phyloP scores from a whole-genome alignment of 2,888 invertebrate genomes.

The Glomeris marginata region DNA sequence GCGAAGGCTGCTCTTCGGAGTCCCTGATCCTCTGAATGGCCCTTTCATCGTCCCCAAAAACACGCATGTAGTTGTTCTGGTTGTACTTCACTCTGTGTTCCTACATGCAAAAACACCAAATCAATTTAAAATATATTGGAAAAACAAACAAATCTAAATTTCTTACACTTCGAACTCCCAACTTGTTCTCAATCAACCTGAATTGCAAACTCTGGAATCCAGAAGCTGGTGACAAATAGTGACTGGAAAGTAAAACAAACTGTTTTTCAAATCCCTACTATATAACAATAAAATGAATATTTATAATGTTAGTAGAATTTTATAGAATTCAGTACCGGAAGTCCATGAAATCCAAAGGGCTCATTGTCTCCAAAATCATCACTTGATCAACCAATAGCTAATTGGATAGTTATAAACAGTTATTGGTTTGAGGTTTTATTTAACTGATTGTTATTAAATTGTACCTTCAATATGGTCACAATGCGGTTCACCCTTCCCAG shows the following conservation, averaged over 20 bases:
- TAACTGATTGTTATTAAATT: too few species aligned
- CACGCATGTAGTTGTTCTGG: slow-evolving; percentile 67
- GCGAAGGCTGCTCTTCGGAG: slow-evolving; percentile 70
- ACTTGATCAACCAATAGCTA: slow-evolving; percentile 94
- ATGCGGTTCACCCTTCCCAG: slow-evolving; percentile 79
- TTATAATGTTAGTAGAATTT: neutral
- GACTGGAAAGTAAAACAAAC: slow-evolving; percentile 35
- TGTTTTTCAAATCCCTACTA: too few species aligned
- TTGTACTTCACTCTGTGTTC: slow-evolving; percentile 86
- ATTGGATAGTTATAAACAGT: slow-evolving; percentile 21
- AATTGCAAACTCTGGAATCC: slow-evolving; percentile 98
- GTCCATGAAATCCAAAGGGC: slow-evolving; percentile 95
- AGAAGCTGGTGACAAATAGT: slow-evolving; percentile 83
- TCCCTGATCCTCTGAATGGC: slow-evolving; percentile 43
- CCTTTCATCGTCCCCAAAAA: slow-evolving; percentile 59
- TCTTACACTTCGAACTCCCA: slow-evolving; percentile 42
- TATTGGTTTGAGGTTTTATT: neutral
- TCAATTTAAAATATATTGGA: neutral
- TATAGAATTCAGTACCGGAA: slow-evolving; percentile 41
- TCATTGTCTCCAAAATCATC: slow-evolving; percentile 96
- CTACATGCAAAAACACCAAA: slow-evolving; percentile 29
- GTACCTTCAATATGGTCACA: slow-evolving; percentile 78
- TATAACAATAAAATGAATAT: slow-evolving; percentile 3
- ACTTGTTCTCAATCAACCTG: slow-evolving; percentile 85
- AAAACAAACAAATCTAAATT: too few species aligned